Conservation (phyloP, 2,888 invertebrate genomes). For the Ormyrus thymus region DNA sequence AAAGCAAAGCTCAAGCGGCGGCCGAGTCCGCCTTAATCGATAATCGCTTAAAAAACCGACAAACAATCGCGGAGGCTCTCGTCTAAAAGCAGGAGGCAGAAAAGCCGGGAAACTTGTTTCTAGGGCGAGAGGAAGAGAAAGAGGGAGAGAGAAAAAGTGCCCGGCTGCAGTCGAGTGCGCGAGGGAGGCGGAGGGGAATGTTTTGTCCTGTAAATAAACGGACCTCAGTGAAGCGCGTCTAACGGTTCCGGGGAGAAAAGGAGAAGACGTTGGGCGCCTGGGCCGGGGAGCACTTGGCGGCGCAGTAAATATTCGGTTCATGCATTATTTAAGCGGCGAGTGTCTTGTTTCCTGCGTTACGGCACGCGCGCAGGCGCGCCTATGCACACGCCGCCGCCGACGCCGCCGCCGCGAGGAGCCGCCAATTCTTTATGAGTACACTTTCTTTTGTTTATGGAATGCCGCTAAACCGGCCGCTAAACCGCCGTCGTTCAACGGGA, state of each 20-base stretch:
- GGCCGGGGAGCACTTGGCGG: conserved; percentile 46
- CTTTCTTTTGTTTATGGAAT: conserved; percentile 67
- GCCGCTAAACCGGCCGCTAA: conserved; percentile 53
- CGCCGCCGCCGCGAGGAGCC: conserved; percentile 5
- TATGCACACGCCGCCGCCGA: neutral
- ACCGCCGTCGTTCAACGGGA: conserved; percentile 40
- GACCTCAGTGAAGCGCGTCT: conserved; percentile 44
- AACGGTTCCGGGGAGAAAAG: conserved; percentile 29
- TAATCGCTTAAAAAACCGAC: too few species aligned
- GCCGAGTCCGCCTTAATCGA: too few species aligned
- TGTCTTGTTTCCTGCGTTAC: conserved; percentile 67
- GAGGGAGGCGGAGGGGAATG: conserved; percentile 9
- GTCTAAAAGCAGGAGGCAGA: too few species aligned
- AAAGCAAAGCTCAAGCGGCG: too few species aligned
- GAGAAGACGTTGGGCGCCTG: conserved; percentile 26
- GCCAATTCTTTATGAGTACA: conserved; percentile 65
- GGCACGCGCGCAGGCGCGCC: conserved; percentile 54
- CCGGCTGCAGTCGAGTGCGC: neutral
- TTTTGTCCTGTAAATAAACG: conserved; percentile 52
- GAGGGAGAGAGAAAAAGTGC: neutral
- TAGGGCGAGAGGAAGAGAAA: neutral
- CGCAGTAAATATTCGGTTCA: conserved; percentile 67
- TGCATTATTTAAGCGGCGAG: conserved; percentile 69
- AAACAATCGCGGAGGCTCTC: too few species aligned
- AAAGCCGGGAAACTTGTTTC: neutral